Percentiles rank a stretch among this genome's conserved stretches.
phyloP scores from a whole-genome alignment of 92 coral and sea anemone species.

The Heteractis magnifica region DNA sequence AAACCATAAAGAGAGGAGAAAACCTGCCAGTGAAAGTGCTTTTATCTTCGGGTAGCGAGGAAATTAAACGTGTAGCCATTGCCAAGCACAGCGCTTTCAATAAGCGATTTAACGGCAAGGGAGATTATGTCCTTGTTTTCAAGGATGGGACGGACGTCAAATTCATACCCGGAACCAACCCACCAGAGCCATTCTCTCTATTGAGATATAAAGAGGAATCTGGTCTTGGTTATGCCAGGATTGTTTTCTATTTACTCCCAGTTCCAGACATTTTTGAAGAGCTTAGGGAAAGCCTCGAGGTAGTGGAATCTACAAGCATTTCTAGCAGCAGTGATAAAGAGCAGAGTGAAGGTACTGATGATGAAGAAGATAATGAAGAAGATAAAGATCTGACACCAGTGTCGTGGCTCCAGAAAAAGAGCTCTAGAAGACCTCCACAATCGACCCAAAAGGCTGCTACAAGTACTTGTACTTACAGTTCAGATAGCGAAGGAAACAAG shows the following conservation, averaged over 20 bases:
- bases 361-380: not conserved
- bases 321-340: no score
- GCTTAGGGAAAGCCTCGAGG: no score
- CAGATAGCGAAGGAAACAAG: not conserved
- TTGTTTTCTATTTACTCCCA: no score
- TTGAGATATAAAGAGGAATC: not conserved
- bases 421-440: not conserved
- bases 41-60: constrained; percentile 26
- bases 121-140: constrained; percentile 43
- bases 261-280: no score
- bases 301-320: no score
- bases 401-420: not conserved
- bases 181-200: constrained; percentile 43
- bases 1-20: constrained; percentile 56
- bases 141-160: constrained; percentile 57
- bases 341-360: not conserved
- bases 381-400: not conserved
- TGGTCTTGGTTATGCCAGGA: no score
- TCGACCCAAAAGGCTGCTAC: not conserved
- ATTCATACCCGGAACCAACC: constrained; percentile 47
- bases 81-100: constrained; percentile 55
- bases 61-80: constrained; percentile 37
- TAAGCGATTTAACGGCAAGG: constrained; percentile 34
- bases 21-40: constrained; percentile 48
- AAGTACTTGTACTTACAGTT: not conserved